Conservation (phyloP, 1,140 invertebrate genomes). For the Neelides sp. region DNA sequence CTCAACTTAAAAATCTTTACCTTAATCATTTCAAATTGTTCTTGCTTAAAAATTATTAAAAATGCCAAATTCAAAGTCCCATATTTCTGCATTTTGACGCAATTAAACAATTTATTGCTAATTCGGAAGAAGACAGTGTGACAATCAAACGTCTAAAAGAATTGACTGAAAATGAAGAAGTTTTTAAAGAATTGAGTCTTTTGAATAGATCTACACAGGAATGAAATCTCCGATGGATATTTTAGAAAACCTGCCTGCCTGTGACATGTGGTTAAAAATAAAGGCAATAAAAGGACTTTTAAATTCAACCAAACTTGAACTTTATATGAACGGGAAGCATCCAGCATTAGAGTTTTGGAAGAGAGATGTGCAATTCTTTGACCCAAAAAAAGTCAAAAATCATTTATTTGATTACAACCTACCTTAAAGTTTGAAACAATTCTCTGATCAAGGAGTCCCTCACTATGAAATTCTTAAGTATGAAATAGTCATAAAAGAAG, state of each 20-base stretch:
- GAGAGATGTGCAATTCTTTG: not conserved
- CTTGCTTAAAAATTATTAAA: too few species aligned
- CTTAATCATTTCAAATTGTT: too few species aligned
- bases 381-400: slow-evolving; percentile 6
- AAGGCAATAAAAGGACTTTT: not conserved
- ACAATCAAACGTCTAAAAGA: not conserved
- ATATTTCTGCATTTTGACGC: slow-evolving; percentile 28
- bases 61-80: too few species aligned
- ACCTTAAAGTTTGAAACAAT: not conserved
- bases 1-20: too few species aligned
- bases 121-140: not conserved
- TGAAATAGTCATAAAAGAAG: not conserved
- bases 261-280: not conserved
- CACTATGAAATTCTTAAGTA: not conserved
- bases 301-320: not conserved
- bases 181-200: not conserved
- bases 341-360: slow-evolving; percentile 7
- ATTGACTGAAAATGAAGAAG: not conserved
- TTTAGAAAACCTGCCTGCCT: slow-evolving; percentile 4
- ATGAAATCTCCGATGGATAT: not conserved
- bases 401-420: not conserved
- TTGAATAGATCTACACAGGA: not conserved
- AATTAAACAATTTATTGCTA: slow-evolving; percentile 1
- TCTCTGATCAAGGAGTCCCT: not conserved
- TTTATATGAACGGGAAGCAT: not conserved